Percentiles rank a stretch among this genome's conserved stretches.
Conservation (phyloP, 2,113 vertebrate species). For the Sprattus sprattus region DNA sequence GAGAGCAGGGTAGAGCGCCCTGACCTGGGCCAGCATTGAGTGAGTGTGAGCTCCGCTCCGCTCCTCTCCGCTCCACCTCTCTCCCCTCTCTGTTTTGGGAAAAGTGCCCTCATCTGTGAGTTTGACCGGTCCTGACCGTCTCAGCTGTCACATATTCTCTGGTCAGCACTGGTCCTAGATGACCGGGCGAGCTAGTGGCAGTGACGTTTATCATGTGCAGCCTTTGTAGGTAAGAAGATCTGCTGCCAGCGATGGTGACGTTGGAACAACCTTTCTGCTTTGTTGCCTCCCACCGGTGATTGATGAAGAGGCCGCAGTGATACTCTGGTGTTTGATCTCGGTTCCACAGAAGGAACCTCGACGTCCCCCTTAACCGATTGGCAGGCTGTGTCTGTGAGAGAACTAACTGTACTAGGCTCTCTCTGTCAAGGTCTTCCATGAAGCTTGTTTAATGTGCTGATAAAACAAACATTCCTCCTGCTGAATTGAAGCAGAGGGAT, state of each 20-base stretch:
- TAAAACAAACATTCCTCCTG: not conserved
- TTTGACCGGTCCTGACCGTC: not conserved
- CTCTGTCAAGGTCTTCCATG: not conserved
- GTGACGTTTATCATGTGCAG: not conserved
- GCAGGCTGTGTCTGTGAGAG: not conserved
- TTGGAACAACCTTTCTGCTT: not conserved
- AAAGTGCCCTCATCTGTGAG: not conserved
- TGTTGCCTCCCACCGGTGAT: not conserved
- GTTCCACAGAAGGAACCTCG: not conserved
- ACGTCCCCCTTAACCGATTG: not conserved
- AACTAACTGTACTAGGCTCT: not conserved
- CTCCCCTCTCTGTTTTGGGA: not conserved
- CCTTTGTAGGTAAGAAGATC: not conserved
- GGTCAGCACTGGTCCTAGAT: not conserved
- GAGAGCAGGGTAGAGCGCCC: slow-evolving; percentile 20
- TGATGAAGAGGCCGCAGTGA: not conserved
- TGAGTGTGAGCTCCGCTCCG: not conserved
- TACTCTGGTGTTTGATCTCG: not conserved
- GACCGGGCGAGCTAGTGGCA: not conserved
- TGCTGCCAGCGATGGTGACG: not conserved
- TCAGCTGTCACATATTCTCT: not conserved
- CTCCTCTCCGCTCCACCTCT: not conserved
- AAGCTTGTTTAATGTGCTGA: not conserved
- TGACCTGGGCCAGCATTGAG: slow-evolving; percentile 27
- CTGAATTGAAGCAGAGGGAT: not conserved